Conservation (phyloP, 2,888 invertebrate genomes). For the Epicampocera succincta region DNA sequence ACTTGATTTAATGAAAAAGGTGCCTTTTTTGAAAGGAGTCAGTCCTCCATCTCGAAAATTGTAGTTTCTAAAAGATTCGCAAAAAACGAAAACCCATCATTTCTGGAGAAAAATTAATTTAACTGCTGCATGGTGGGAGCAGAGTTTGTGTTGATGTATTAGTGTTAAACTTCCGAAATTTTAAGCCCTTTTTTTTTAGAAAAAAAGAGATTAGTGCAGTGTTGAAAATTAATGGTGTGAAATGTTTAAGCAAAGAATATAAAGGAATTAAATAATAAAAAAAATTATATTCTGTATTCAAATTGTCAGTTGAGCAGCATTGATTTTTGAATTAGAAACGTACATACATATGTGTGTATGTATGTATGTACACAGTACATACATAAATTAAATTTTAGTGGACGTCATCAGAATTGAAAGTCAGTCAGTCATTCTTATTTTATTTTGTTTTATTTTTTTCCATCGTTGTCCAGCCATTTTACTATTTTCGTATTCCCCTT, state of each 20-base stretch:
- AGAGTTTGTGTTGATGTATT: slow-evolving; percentile 4
- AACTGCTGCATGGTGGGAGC: slow-evolving; percentile 12
- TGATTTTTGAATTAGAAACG: slow-evolving; percentile 1
- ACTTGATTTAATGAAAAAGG: background rate
- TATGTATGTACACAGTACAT: background rate
- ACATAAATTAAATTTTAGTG: slow-evolving; percentile 43
- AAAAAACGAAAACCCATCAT: too few relatives aligned
- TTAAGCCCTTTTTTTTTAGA: background rate
- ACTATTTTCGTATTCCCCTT: slow-evolving; percentile 35
- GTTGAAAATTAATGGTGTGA: slow-evolving; percentile 5
- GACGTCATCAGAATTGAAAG: slow-evolving; percentile 60
- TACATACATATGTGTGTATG: too few relatives aligned
- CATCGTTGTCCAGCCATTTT: slow-evolving; percentile 32
- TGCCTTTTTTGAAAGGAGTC: too few relatives aligned
- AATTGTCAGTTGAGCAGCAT: background rate
- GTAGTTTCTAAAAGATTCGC: background rate
- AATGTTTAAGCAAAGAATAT: slow-evolving; percentile 9
- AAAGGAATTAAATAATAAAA: background rate
- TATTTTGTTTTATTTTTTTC: slow-evolving; percentile 24
- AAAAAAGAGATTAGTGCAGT: slow-evolving; percentile 5
- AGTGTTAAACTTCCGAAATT: slow-evolving; percentile 6
- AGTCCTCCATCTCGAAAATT: background rate
- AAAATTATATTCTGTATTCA: background rate
- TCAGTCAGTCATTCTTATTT: slow-evolving; percentile 23
- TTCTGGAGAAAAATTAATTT: background rate